Percentiles rank a stretch among this genome's conserved stretches.
Conservation (phyloP, 1,140 invertebrate genomes). For the Phymastichus coffea region DNA sequence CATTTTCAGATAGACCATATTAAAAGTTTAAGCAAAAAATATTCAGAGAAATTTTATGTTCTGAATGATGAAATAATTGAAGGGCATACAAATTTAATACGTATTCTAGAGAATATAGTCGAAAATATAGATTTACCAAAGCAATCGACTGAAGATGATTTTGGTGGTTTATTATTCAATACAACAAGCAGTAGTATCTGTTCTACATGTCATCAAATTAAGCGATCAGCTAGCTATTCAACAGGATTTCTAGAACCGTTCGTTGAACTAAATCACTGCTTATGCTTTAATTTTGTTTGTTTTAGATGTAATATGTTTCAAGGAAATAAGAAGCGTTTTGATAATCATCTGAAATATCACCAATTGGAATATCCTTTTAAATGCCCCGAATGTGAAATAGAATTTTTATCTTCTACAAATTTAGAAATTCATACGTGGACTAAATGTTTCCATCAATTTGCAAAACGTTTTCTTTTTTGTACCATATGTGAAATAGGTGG, state of each 20-base stretch:
- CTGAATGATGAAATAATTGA: slow-evolving; percentile 18
- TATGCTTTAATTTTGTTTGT: slow-evolving; percentile 46
- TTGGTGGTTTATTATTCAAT: not conserved
- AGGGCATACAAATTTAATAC: slow-evolving; percentile 32
- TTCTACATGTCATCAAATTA: slow-evolving; percentile 32
- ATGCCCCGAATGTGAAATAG: slow-evolving; percentile 45
- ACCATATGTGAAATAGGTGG: slow-evolving; percentile 47
- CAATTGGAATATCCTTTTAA: slow-evolving; percentile 32
- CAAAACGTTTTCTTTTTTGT: slow-evolving; percentile 38
- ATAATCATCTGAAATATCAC: slow-evolving; percentile 45
- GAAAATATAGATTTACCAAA: slow-evolving; percentile 25
- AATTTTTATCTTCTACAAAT: slow-evolving; percentile 28
- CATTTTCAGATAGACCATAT: slow-evolving; percentile 34
- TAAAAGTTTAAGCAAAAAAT: slow-evolving; percentile 25
- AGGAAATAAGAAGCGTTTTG: slow-evolving; percentile 34
- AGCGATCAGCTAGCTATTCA: slow-evolving; percentile 41
- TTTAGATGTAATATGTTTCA: slow-evolving; percentile 42
- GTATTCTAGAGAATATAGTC: slow-evolving; percentile 15
- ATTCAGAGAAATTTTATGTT: slow-evolving; percentile 27
- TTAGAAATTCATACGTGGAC: slow-evolving; percentile 48
- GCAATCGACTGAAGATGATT: not conserved
- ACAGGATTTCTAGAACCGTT: slow-evolving; percentile 41
- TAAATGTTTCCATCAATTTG: slow-evolving; percentile 42
- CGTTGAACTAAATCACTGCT: slow-evolving; percentile 38
- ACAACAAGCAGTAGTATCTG: slow-evolving; percentile 33